Base-by-base conservation (phyloP, 2,888 invertebrate genomes). In the Lottia scabra region DNA sequence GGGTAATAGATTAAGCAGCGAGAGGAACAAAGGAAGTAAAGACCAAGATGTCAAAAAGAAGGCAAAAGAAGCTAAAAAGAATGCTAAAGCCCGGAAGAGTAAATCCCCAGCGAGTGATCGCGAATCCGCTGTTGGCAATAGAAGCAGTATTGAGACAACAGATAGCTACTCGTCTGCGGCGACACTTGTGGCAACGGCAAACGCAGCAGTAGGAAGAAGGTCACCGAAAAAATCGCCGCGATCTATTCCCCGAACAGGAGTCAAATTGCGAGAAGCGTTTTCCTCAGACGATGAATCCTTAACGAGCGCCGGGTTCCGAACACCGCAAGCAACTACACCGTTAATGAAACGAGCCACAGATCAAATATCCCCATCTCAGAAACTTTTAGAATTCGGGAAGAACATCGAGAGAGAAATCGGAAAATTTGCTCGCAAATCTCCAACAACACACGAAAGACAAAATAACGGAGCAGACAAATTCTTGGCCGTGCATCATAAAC, bases 261-360 rank as follows among this genome's bases (percentile, higher is more conserved):
- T 56, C 8, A 56, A 13, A 56, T 56, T 56, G 23, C 8, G 56
- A 56, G 65, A 66, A n/a, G 65, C 70, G 6, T 65, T 65, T 62
- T 70, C 70, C 0, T 48, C 62, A 26, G 70, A 70, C 27, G 70
- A 70, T 30, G 70, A 70, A 65, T 70, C 70, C n/a, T 48, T 48
- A 6, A 56, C 46, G 16, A 66, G 70, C 46, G 66, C 70, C 16
- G 76, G 73, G 19, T 76, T 75, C 68, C 69, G 75, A 68, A 76
- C 78, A 13, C 78, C 78, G 16, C 71, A 76, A 10, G 66, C 75
- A 26, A 71, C 72, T 38, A 75, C 75, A 3, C 78, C 78, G 26
- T 68, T 74, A 43, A 66, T 76, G 45, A 65, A 73, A 13, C 65
- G 78, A 19, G 71, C 62, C n/a, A 48, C 65, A 2, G 65, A 69